A percentile compares a stretch with the other conserved stretches of the same genome.
Conservation (phyloP, 2,113 vertebrate genomes). For the Heterocephalus glaber region DNA sequence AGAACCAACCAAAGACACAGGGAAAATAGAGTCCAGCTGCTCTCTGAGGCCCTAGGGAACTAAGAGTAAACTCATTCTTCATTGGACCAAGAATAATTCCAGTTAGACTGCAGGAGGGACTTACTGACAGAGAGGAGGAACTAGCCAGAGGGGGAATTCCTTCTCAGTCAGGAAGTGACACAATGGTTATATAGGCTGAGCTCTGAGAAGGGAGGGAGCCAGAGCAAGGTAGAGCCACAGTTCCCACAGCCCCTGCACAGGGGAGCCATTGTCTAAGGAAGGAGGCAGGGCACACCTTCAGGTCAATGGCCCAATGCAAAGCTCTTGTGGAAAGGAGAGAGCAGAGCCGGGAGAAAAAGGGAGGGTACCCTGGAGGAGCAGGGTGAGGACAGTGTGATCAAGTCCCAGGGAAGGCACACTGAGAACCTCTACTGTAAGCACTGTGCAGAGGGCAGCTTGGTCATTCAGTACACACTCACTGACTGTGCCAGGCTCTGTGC, state of each 20-base stretch:
- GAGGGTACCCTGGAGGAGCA: neutral
- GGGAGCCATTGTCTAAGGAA: neutral
- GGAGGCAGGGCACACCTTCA: neutral
- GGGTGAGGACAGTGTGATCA: neutral
- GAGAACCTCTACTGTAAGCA: neutral
- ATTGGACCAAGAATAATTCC: neutral
- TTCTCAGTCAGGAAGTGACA: slow-evolving; percentile 49
- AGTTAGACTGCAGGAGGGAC: slow-evolving; percentile 50
- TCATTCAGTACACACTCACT: neutral
- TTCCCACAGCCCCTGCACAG: slow-evolving; percentile 45
- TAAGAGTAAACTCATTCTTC: neutral
- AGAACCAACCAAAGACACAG: neutral
- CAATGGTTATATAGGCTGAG: neutral
- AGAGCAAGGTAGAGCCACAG: neutral
- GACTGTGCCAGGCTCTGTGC: neutral
- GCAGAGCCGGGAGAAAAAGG: neutral
- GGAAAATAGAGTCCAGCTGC: neutral
- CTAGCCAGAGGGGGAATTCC: neutral
- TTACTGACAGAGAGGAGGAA: neutral
- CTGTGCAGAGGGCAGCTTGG: neutral
- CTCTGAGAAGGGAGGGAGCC: neutral
- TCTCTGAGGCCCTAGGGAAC: neutral
- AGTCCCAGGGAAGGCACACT: neutral
- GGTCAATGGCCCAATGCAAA: slow-evolving; percentile 13
- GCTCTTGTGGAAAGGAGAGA: slow-evolving; percentile 25